phyloP scores from a whole-genome alignment of 2,113 vertebrate genomes.

The Parotia lawesii region DNA sequence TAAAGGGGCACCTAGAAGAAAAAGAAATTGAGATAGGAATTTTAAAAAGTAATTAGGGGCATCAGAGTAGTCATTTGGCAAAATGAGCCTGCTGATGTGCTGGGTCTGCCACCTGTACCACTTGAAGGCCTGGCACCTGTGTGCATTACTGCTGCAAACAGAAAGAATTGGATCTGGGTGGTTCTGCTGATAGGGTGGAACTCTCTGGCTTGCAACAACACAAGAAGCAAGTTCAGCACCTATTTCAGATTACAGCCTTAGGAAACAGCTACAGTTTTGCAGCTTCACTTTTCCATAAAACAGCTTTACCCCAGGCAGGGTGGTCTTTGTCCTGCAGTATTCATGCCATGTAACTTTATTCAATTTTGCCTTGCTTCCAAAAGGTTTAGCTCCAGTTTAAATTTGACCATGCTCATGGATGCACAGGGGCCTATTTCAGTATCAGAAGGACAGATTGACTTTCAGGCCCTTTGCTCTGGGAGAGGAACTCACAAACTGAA shows the following conservation, averaged over 20 bases:
- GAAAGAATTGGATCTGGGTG: background rate
- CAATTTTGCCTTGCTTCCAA: background rate
- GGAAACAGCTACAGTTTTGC: background rate
- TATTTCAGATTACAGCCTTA: background rate
- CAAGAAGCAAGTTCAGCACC: background rate
- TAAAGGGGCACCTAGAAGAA: conserved; percentile 70
- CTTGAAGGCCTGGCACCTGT: fast-evolving
- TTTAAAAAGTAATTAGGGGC: background rate
- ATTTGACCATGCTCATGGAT: background rate
- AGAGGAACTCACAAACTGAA: background rate
- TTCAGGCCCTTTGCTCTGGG: background rate
- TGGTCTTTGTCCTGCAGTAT: background rate
- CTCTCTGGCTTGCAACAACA: background rate
- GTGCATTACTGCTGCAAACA: background rate
- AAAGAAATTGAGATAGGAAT: background rate
- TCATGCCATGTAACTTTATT: background rate
- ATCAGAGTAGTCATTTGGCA: background rate
- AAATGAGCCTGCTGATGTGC: background rate
- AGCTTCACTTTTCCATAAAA: background rate
- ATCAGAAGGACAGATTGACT: background rate
- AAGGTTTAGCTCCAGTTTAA: background rate
- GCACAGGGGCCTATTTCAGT: background rate
- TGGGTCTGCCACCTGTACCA: background rate
- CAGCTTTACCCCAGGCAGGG: background rate
- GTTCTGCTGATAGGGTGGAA: background rate